These are phyloP conservation scores for Leptinotarsa texana DNA, from an alignment of 1,140 invertebrate species.

Conservation along the genomic window DNA sequence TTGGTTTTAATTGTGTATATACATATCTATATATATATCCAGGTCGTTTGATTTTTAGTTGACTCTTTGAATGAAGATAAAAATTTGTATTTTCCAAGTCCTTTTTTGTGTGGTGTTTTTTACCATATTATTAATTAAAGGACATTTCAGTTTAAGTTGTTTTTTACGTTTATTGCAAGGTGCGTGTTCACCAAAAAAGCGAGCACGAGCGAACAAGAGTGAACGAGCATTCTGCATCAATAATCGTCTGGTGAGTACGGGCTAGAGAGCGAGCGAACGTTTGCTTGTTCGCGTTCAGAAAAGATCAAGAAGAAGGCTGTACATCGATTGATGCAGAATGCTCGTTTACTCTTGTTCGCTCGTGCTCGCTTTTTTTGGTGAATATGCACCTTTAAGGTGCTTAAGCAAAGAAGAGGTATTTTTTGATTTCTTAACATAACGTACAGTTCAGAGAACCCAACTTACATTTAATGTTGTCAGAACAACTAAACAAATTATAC, in stretches of 20 bases:
- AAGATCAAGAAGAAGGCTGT: no score
- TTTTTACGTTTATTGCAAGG: not conserved
- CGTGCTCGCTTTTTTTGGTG: no score
- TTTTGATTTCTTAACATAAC: not conserved
- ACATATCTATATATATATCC: not conserved
- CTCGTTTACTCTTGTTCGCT: no score
- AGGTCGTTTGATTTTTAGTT: constrained; percentile 11
- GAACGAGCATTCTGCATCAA: no score
- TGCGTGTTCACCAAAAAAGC: not conserved
- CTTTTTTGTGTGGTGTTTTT: not conserved
- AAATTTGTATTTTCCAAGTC: not conserved
- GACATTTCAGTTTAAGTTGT: not conserved
- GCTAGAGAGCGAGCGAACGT: no score
- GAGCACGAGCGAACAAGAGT: no score
- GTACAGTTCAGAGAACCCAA: no score
- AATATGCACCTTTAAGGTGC: not conserved
- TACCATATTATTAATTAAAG: not conserved
- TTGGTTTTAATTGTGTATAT: constrained; percentile 21
- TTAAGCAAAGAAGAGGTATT: not conserved
- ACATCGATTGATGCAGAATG: no score
- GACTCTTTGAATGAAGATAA: not conserved
- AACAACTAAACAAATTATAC: no score
- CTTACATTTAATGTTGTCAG: no score
- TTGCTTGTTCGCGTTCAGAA: no score
- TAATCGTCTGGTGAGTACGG: no score